These are phyloP conservation scores for Steinernema scapterisci DNA, from an alignment of 2,888 invertebrate genomes.

Conservation along the genomic window DNA sequence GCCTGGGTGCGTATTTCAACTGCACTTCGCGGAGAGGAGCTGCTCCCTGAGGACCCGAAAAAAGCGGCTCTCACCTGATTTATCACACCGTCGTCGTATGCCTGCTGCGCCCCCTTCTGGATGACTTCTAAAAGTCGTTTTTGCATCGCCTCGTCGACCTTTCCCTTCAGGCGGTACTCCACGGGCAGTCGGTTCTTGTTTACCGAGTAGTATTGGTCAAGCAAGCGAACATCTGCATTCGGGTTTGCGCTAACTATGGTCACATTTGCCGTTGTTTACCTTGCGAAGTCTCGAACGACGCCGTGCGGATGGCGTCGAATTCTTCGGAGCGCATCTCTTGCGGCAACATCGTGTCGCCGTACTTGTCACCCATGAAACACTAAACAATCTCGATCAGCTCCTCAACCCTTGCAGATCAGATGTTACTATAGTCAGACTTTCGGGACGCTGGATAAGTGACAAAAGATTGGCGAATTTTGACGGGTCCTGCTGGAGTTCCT, in stretches of 20 bases:
- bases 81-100: constrained; percentile 42
- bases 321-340: constrained; percentile 68
- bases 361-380: constrained; percentile 70
- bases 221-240: constrained; percentile 65
- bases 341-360: constrained; percentile 69
- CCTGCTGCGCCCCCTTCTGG: constrained; percentile 37
- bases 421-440: constrained; percentile 39
- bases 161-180: constrained; percentile 50
- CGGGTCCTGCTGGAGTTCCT: constrained; percentile 33
- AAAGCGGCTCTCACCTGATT: constrained; percentile 34
- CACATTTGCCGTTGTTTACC: constrained; percentile 44
- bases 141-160: constrained; percentile 33
- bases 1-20: too few relatives aligned
- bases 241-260: background rate
- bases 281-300: constrained; percentile 65
- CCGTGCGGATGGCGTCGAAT: constrained; percentile 67
- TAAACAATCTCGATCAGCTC: constrained; percentile 44
- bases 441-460: constrained; percentile 41
- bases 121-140: constrained; percentile 38
- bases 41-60: too few relatives aligned
- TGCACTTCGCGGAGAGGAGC: too few relatives aligned
- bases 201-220: constrained; percentile 69
- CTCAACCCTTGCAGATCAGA: constrained; percentile 33
- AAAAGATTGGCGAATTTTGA: constrained; percentile 50
- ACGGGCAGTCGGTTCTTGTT: constrained; percentile 65